Evolutionary conservation across 2,888 invertebrate genomes (phyloP), one percentile per base, ranked within the genome.

Genomic region (Eupithecia insigniata): DNA sequence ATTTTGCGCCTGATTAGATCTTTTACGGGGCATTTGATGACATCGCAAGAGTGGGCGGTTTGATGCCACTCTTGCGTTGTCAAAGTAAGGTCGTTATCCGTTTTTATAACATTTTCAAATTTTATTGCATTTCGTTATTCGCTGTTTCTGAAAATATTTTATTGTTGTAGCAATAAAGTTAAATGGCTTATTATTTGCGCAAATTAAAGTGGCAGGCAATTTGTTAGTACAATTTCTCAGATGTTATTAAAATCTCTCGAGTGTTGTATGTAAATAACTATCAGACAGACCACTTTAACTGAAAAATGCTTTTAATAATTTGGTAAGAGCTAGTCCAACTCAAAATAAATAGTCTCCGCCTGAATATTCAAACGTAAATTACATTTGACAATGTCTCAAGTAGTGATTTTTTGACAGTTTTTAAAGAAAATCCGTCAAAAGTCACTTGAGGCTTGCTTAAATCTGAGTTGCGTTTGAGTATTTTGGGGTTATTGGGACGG

Each of bases 1-100:
- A 66, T 55, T 65, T 60, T 18, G 39, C 30, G 58, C 22, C 51
- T 74, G 74, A 74, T 74, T 70, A 70, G 67, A 74, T 74, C 66
- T 62, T 64, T 71, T 65, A 62, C 46, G 62, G 68, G 60, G 58
- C 64, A 67, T 65, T 71, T 74, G 34, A 65, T 70, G 70, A 58
- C 58, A 66, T 67, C 62, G 66, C 71, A 69, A 43, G 62, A 61
- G 69, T 72, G 66, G 62, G 62, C 69, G 62, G 69, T 73, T 73
- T 70, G 60, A 72, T 67, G 67, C 69, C 46, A 60, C 71, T 74
- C 58, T 72, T 72, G n/a, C n/a, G n/a, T n/a, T n/a, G 72, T 74
- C 71, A 74, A 74, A 74, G 71, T 74, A 67, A 36, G 46, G 64
- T 67, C 62, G 34, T 74, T 46, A 69, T 67, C 67, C 32, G 51